These are phyloP conservation scores for Rhinichthys osculus DNA, from an alignment of 2,797 vertebrate genomes.

Conservation along the genomic window DNA sequence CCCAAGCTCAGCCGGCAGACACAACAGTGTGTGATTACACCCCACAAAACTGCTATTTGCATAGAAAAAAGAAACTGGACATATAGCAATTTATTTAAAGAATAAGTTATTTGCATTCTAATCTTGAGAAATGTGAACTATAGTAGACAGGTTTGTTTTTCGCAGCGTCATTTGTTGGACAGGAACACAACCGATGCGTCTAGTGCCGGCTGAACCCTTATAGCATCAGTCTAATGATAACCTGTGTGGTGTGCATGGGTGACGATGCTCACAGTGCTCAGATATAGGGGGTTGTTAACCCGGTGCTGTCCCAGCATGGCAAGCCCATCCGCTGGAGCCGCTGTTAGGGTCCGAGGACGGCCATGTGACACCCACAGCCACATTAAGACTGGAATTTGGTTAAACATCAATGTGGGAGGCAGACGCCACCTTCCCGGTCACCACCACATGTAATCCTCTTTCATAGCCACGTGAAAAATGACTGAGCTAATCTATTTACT, in stretches of 20 bases:
- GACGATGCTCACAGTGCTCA: neutral
- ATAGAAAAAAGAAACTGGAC: neutral
- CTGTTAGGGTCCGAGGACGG: conserved; percentile 51
- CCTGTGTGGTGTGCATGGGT: neutral
- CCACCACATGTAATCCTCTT: conserved; percentile 62
- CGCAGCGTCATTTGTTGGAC: neutral
- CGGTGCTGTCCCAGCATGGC: neutral
- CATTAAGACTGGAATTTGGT: conserved; percentile 70
- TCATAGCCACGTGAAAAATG: conserved; percentile 55
- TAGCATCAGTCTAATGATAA: neutral
- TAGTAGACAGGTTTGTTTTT: neutral
- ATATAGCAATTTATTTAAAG: neutral
- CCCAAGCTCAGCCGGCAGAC: too few relatives aligned
- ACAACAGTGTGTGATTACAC: too few relatives aligned
- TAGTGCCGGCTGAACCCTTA: neutral
- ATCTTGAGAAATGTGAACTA: neutral
- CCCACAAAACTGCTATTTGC: too few relatives aligned
- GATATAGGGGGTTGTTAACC: neutral
- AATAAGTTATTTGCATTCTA: too few relatives aligned
- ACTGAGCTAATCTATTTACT: conserved; percentile 24
- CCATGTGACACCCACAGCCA: conserved; percentile 62
- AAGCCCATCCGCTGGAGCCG: neutral
- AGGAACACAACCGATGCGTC: neutral
- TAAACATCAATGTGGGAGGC: conserved; percentile 70
- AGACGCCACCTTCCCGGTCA: conserved; percentile 65